Evolutionary conservation across 1,140 invertebrate species (phyloP), one percentile per base, ranked within the genome.

Genomic region (Mya arenaria): DNA sequence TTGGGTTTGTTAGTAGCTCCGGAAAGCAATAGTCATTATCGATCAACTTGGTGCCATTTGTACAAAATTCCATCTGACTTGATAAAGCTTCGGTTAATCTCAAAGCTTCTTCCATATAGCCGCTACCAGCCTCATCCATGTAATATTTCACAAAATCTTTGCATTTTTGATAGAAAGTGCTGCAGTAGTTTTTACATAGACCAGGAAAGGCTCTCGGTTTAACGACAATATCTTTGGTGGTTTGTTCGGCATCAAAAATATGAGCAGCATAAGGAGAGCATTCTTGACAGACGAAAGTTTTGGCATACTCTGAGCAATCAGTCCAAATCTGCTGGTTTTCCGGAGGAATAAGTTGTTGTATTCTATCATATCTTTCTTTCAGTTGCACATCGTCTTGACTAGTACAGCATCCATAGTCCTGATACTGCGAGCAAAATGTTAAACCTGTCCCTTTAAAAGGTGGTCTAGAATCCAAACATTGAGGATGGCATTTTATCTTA

Each of bases 1-100:
- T 15, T 13, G 58, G 41, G 52, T 87, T 86, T 0, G 83, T 84
- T 25, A 89, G 69, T 5, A 92, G 78, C 25, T 91, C 90, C 5
- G 91, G 91, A 66, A 89, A 92, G 58, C 91, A 92, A 58, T 92
- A 92, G 37, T 91, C 88, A 13, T 63, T 44, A 62, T 92, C 91
- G 15, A 56, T 48, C 1, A 91, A 62, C 1, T n/a, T n/a, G n/a
- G 23, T 25, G 2, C 89, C 79, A 4, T 82, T 32, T 37, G 72
- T 10, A 68, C 91, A 92, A 78, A 92, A 92, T 10, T 37, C 30
- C 23, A 55, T 34, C 8, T 58, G 68, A 32, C 36, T 25, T 13
- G 74, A 74, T 15, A 82, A 55, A 3, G 52, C 52, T 36, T 3
- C 39, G 10, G 66, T 28, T 28, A 80, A 32, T 34, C 56, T 69